A percentile compares a stretch with the other conserved stretches of the same genome.
These are phyloP conservation scores for Rhineura floridana DNA, from an alignment of 2,113 vertebrate genomes.

Conservation along the genomic window DNA sequence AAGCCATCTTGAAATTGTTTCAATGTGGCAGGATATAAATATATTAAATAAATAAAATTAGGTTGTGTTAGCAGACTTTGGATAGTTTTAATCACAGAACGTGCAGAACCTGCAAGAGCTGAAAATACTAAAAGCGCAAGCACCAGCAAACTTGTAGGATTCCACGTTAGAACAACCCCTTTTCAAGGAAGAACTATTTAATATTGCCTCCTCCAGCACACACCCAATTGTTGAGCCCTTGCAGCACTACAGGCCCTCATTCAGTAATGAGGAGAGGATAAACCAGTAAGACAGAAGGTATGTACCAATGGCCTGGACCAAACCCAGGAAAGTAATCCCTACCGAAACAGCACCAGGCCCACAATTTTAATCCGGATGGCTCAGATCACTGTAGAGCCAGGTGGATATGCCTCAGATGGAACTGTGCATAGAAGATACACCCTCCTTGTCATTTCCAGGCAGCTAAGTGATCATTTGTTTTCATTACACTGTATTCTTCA, in stretches of 20 bases:
- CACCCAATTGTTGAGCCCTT: background rate
- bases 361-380: background rate
- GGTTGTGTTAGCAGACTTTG: background rate
- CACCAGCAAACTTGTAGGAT: background rate
- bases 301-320: background rate
- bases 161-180: background rate
- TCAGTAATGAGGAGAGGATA: background rate
- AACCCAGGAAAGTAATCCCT: background rate
- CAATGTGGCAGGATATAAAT: background rate
- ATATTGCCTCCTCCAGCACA: background rate
- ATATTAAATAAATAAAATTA: background rate
- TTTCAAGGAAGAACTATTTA: background rate
- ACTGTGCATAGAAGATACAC: background rate
- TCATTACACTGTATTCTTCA: background rate
- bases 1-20: background rate
- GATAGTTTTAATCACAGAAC: background rate
- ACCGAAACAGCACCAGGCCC: background rate
- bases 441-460: background rate
- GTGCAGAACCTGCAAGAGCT: background rate
- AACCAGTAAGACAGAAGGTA: background rate
- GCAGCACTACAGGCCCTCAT: background rate
- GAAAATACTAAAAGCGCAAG: background rate
- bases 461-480: background rate
- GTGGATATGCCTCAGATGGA: background rate
- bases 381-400: background rate